Conservation (phyloP, 1,140 invertebrate genomes). For the Micrasema minimum region DNA sequence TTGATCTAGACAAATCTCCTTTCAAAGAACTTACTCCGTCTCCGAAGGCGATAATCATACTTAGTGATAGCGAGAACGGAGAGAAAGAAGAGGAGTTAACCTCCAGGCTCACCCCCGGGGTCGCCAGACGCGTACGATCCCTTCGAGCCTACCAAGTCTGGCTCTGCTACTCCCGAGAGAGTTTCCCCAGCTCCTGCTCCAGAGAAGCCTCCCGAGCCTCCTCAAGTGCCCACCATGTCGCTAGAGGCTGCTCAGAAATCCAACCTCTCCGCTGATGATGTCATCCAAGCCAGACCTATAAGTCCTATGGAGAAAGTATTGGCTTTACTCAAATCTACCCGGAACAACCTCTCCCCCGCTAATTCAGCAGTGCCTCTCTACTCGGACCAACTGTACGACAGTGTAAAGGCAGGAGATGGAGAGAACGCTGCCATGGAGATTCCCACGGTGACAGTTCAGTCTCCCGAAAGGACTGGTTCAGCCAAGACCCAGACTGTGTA, state of each 20-base stretch:
- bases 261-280: constrained; percentile 64
- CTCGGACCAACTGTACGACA: constrained; percentile 52
- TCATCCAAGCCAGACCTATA: constrained; percentile 60
- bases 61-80: constrained; percentile 83
- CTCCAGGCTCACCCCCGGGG: constrained; percentile 70
- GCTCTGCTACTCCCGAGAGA: constrained; percentile 70
- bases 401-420: constrained; percentile 48
- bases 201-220: constrained; percentile 34
- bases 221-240: constrained; percentile 52
- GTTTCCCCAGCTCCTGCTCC: constrained; percentile 58
- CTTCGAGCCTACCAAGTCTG: constrained; percentile 86
- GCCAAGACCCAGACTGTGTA: constrained; percentile 38
- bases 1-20: constrained; percentile 86
- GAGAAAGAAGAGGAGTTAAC: constrained; percentile 60
- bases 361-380: constrained; percentile 58
- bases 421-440: constrained; percentile 58
- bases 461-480: constrained; percentile 55
- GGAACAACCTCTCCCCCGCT: constrained; percentile 64
- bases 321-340: constrained; percentile 61
- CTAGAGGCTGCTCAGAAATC: constrained; percentile 65
- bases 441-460: constrained; percentile 49
- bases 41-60: constrained; percentile 81
- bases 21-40: constrained; percentile 83
- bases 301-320: constrained; percentile 63
- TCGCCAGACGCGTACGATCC: constrained; percentile 86